These are phyloP conservation scores for Blastobasis adustella DNA, from an alignment of 2,888 invertebrate species.

Conservation along the genomic window DNA sequence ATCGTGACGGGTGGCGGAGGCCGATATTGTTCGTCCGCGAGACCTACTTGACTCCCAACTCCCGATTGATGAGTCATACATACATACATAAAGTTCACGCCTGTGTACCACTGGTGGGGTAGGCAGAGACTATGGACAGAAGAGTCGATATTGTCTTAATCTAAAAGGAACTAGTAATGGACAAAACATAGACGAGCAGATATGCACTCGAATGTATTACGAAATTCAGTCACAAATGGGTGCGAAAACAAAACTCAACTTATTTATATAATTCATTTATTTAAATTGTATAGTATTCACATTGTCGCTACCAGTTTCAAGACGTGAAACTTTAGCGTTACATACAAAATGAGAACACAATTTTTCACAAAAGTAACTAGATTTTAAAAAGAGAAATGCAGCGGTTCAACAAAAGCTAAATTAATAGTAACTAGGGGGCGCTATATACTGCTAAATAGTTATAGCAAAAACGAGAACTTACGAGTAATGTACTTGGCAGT, in stretches of 20 bases:
- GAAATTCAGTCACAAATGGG: background rate
- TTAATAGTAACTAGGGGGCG: slow-evolving; percentile 37
- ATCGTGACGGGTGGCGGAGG: no score
- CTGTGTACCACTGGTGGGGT: no score
- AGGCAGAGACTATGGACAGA: no score
- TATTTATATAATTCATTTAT: slow-evolving; percentile 75
- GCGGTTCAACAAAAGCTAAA: slow-evolving; percentile 58
- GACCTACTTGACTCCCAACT: no score
- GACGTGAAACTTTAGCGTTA: slow-evolving; percentile 62
- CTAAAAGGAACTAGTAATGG: no score
- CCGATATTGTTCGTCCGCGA: no score
- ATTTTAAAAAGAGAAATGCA: slow-evolving; percentile 62
- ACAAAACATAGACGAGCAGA: no score
- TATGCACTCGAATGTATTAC: no score
- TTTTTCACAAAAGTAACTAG: slow-evolving; percentile 57
- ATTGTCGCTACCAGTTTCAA: slow-evolving; percentile 66
- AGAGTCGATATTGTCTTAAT: no score
- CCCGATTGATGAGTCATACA: no score
- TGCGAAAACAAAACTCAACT: slow-evolving; percentile 23
- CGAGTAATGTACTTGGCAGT: slow-evolving; percentile 47
- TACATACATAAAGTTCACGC: no score
- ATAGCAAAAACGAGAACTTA: slow-evolving; percentile 30
- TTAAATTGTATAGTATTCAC: slow-evolving; percentile 73
- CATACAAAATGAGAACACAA: slow-evolving; percentile 72
- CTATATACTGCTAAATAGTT: slow-evolving; percentile 24